Percentiles rank a stretch among this genome's conserved stretches.
These are phyloP conservation scores for Isotomurus palustris DNA, from an alignment of 2,888 invertebrate genomes.

Conservation along the genomic window DNA sequence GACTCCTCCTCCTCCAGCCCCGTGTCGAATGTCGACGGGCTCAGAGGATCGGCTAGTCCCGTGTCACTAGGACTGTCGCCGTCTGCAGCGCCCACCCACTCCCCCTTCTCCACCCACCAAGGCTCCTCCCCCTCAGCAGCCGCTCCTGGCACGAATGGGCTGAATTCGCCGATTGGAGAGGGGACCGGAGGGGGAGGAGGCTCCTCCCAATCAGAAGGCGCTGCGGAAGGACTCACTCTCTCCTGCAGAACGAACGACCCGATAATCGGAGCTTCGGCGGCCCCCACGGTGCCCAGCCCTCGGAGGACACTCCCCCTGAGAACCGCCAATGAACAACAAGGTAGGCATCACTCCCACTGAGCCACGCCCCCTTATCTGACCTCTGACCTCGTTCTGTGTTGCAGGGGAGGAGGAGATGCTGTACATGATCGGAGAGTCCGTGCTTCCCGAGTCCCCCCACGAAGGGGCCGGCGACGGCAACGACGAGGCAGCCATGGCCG, in stretches of 20 bases:
- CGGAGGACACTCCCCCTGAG: background rate
- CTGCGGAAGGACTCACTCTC: background rate
- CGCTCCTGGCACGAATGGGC: slow-evolving; percentile 1
- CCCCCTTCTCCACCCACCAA: too few relatives aligned
- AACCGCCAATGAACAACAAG: background rate
- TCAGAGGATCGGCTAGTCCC: background rate
- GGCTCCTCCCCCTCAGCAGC: too few relatives aligned
- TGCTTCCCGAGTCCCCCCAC: slow-evolving; percentile 48
- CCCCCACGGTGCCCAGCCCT: too few relatives aligned
- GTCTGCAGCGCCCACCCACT: background rate
- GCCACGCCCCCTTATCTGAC: background rate
- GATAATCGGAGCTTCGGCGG: background rate
- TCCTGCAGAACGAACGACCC: background rate
- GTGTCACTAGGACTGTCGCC: background rate
- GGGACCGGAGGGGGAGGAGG: background rate
- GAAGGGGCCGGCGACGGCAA: slow-evolving; percentile 63
- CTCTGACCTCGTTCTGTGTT: background rate
- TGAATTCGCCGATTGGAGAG: slow-evolving; percentile 12
- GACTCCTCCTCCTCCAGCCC: slow-evolving; percentile 56
- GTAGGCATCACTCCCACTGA: background rate
- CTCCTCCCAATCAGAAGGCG: background rate
- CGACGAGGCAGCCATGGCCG: slow-evolving; percentile 86
- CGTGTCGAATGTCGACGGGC: slow-evolving; percentile 49
- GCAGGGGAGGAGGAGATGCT: slow-evolving; percentile 55
- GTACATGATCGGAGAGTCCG: slow-evolving; percentile 58